Base-by-base conservation (phyloP, 2,113 vertebrate genomes). In the Prunella himalayana region DNA sequence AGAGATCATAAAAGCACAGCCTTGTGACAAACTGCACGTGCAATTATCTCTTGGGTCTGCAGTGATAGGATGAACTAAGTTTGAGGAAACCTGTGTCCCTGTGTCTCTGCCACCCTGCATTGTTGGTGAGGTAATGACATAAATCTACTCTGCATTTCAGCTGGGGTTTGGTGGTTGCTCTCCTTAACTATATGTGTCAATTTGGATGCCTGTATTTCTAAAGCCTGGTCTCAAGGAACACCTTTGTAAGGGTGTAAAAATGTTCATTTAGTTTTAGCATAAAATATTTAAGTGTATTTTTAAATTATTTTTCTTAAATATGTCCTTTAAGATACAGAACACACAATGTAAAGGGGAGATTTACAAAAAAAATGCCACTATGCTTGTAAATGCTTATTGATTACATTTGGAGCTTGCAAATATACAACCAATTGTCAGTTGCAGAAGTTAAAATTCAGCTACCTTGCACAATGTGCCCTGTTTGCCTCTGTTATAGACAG, bases 21-120 rank as follows among this genome's bases (percentile, higher is more conserved):
- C 16, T 25, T 50, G 35, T 13, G 31, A 31, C 51, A 35, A 70
- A 42, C 20, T 30, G 13, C 2, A 0, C 0, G 0, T n/a, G 69
- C 15, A n/a, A 7, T 35, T 42, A 30, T 41, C 7, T 25, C 20
- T 42, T 30, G 42, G 15, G 20, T n/a, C 0, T 0, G 13, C 60
- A 49, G 60, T 20, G 42, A 30, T 0, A 57, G 51, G 44, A 50
- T 50, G 60, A 66, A 3, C 10, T 7, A 13, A 57, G 21, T 42
- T 28, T 11, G 27, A 49, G 35, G 35, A 30, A 57, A 49, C 20
- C 31, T 31, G 13, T 24, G 42, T 18, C 8, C 8, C 50, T 0
- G 23, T 20, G 30, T 49, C 24, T 50, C 51, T 57, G 44, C 35
- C 35, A 75, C 10, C 30, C 35, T 50, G 31, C 13, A 50, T 1